A percentile compares a stretch with the other conserved stretches of the same genome.
Evolutionary conservation across 2,888 invertebrate species (phyloP).

Genomic region (Chrysolina oricalcia): DNA sequence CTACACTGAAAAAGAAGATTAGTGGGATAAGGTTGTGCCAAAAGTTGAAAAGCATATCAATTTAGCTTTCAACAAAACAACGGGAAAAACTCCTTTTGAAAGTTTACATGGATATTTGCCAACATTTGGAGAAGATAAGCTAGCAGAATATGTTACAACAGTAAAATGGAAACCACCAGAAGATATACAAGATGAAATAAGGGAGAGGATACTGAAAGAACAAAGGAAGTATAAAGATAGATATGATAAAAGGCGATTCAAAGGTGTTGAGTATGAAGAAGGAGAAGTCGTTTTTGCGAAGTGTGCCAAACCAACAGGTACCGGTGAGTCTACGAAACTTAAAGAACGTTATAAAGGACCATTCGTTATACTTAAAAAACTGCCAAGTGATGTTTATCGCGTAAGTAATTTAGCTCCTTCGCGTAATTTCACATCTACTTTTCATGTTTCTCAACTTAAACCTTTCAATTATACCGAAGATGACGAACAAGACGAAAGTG

Average conservation of each 20-base stretch:
- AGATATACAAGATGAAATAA: conserved; percentile 1
- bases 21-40: conserved; percentile 21
- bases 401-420: no score
- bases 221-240: no score
- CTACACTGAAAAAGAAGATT: conserved; percentile 11
- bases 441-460: no score
- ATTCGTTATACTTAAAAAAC: no score
- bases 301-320: background rate
- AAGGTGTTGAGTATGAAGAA: conserved; percentile 19
- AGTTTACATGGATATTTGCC: background rate
- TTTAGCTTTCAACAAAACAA: background rate
- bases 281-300: conserved; percentile 29
- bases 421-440: no score
- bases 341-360: no score
- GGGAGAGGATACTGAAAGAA: no score
- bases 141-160: no score
- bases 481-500: no score
- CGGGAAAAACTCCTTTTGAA: background rate
- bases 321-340: no score
- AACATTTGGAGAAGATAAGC: background rate
- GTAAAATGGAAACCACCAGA: background rate
- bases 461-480: no score
- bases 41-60: conserved; percentile 18
- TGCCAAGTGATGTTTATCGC: no score
- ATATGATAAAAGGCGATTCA: conserved; percentile 21